Base-by-base conservation (phyloP, 2,888 invertebrate genomes). In the Kryphioiulus occultus region DNA sequence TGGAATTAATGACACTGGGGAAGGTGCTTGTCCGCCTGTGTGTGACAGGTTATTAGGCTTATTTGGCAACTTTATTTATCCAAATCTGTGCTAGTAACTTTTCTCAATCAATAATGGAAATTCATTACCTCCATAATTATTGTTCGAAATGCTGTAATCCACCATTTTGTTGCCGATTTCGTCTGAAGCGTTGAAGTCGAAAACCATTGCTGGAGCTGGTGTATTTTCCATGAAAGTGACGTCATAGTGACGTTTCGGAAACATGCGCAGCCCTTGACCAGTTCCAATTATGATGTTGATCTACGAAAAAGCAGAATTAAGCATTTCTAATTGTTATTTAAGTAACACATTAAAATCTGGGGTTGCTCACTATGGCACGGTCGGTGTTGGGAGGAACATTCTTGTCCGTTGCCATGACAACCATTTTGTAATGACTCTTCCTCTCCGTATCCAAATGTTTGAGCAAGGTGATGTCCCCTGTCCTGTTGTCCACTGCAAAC, bases 171-270 rank as follows among this genome's bases (percentile, higher is more conserved):
- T 89, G 2, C 89, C 89, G 17, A 91, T 90, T 87, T 94, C 93
- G 19, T 95, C 95, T 0, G 95, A 95, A 0, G 96, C 94, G 91
- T 96, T 97, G 2, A 97, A 91, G 86, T 95, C 95, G 15, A 97
- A 93, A 5, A 97, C 92, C 91, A 95, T 94, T 7, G 95, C 92
- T 0, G 97, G 97, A 0, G 95, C 94, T 19, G 94, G 94, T 35
- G 95, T 95, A 91, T 97, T 97, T 92, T 97, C 97, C 90, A 95
- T 94, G 0, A 97, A 94, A 92, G 96, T 95, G 22, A 97, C 93
- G 91, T 96, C 96, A 90, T 96, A 97, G 91, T 96, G 96, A 10
- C 90, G 89, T 85, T 89, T 88, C 0, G 91, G 90, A 88, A 91
- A 91, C 82, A 90, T 87, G 30, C 90, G 87, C 0, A 91, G 90